phyloP scores from a whole-genome alignment of 1,140 invertebrate genomes.

The Mycetomoellerius zeteki region DNA sequence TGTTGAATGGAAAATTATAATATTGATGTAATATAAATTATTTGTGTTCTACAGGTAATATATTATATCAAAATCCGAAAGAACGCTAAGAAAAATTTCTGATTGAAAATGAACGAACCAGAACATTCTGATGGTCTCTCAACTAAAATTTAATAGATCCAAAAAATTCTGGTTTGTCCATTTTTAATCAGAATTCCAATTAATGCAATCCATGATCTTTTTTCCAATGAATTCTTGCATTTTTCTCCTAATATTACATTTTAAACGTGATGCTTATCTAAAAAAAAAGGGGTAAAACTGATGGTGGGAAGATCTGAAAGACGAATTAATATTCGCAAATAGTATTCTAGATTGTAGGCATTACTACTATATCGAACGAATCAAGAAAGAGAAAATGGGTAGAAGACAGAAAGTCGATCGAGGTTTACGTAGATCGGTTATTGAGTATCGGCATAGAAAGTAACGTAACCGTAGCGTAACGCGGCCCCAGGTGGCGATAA shows the following conservation, averaged over 20 bases:
- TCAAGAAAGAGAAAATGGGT: not conserved
- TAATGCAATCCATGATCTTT: too few relatives aligned
- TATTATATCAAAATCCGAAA: too few relatives aligned
- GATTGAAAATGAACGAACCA: too few relatives aligned
- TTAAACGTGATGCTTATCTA: not conserved
- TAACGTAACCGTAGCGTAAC: slow-evolving; percentile 55
- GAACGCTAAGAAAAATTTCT: too few relatives aligned
- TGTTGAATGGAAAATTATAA: too few relatives aligned
- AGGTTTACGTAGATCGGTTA: slow-evolving; percentile 16
- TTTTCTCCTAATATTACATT: not conserved
- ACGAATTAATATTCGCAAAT: not conserved
- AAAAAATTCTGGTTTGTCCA: too few relatives aligned
- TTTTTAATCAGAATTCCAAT: too few relatives aligned
- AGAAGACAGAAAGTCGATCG: slow-evolving; percentile 19
- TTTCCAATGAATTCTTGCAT: not conserved
- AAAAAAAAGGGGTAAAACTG: not conserved
- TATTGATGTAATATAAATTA: too few relatives aligned
- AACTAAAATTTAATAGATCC: too few relatives aligned
- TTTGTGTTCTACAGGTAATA: too few relatives aligned
- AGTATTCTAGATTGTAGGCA: not conserved
- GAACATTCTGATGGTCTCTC: too few relatives aligned
- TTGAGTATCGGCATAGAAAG: slow-evolving; percentile 32
- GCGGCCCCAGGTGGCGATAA: slow-evolving; percentile 63
- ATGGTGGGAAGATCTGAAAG: not conserved
- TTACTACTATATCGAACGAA: not conserved